A percentile compares a stretch with the other conserved stretches of the same genome.
These are phyloP conservation scores for Cervus canadensis DNA, from an alignment of 2,113 vertebrate genomes.

Conservation along the genomic window DNA sequence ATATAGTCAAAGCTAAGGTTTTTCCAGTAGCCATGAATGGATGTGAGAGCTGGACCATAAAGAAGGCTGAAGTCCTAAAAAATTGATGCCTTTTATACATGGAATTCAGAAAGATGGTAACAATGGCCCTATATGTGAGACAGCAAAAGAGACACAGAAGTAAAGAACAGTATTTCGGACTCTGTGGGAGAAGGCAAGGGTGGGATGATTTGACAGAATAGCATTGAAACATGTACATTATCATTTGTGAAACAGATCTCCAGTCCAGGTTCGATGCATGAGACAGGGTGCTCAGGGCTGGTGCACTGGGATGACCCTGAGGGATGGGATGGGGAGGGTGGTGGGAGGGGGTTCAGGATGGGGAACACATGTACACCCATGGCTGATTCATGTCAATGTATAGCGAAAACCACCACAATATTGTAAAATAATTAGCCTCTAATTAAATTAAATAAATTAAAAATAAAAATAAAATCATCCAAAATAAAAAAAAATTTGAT, in stretches of 20 bases:
- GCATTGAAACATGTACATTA: neutral
- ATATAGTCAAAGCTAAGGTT: neutral
- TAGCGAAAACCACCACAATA: neutral
- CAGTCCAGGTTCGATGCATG: neutral
- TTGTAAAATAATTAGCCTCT: neutral
- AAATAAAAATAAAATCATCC: neutral
- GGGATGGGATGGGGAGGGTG: neutral
- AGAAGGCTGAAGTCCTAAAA: neutral
- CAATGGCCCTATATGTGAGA: rapidly evolving
- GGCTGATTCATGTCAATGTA: neutral
- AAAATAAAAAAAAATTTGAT: neutral
- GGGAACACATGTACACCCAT: neutral
- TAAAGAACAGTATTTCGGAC: neutral
- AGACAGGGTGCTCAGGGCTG: neutral
- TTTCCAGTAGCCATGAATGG: neutral
- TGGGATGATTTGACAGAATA: neutral
- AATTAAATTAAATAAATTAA: neutral
- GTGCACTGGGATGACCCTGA: neutral
- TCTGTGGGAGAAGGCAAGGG: neutral
- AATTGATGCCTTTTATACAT: neutral
- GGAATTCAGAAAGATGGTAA: neutral
- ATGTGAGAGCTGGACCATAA: neutral
- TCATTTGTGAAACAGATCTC: neutral
- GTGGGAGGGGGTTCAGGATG: neutral
- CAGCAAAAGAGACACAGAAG: neutral